Base-by-base conservation (phyloP, 2,888 invertebrate species). In the Caenorhabditis imperialis region DNA sequence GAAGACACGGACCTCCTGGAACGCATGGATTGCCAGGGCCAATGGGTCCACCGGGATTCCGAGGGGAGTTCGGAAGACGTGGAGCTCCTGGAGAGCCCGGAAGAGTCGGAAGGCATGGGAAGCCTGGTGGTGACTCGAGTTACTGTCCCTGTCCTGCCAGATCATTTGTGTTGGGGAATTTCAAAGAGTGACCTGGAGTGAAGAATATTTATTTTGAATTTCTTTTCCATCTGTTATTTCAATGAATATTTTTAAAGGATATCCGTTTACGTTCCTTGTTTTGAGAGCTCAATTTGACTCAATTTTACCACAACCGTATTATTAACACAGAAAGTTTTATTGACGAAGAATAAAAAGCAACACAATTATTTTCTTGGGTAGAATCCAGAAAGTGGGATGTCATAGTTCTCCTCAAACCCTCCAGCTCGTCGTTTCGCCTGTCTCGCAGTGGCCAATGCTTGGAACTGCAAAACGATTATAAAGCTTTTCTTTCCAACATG, bases 31-130 rank as follows among this genome's bases (percentile, higher is more conserved):
- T 73, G 3, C 72, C 75, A 27, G 79, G 79, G 3, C 45, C 71
- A 4, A 57, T 48, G 51, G 79, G 79, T 18, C 77, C 70, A 1
- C 67, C 63, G 0, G 79, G 79, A 6, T 40, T 48, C 7, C 62
- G 54, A 33, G 79, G 79, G 22, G 62, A 58, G 1, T 38, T 58
- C 10, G 79, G 79, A 16, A 50, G 62, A 50, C 18, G 47, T 20
- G 79, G 79, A 37, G 20, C 42, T 10, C 51, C 62, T 1, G 79
- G 79, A n/a, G 58, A 71, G 7, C 63, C 58, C 10, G 79, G 79
- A 23, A 44, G 63, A 22, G 40, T 30, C 7, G 79, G 79, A 47
- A 75, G 72, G 55, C 38, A 33, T 14, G 77, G 79, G 53, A 45
- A 30, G 33, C 47, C 61, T 30, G 79, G 79, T 16, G 60, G 47